phyloP scores from a whole-genome alignment of 2,888 invertebrate species.

The Neoscelio sp. region DNA sequence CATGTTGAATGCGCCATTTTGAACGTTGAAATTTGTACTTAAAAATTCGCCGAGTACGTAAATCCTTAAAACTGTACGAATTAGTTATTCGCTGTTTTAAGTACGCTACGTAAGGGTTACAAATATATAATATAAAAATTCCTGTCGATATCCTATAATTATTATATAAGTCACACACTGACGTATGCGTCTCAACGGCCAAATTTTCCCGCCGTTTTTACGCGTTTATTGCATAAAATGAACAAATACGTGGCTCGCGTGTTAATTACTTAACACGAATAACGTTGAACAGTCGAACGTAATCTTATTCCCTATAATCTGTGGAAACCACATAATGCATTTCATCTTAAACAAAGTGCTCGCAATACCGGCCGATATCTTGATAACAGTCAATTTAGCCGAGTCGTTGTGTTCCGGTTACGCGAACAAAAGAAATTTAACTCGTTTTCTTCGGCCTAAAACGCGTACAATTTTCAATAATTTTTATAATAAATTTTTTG shows the following conservation, averaged over 20 bases:
- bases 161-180: slow-evolving; percentile 3
- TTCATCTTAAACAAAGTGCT: slow-evolving; percentile 19
- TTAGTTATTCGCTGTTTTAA: too few species aligned
- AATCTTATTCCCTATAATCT: slow-evolving; percentile 15
- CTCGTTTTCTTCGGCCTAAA: slow-evolving; percentile 9
- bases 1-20: too few species aligned
- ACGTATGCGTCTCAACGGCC: slow-evolving; percentile 1
- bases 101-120: not conserved
- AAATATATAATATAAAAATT: too few species aligned
- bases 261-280: slow-evolving; percentile 36
- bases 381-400: slow-evolving; percentile 10
- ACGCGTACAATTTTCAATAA: too few species aligned
- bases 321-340: slow-evolving; percentile 21
- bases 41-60: too few species aligned
- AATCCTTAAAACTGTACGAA: too few species aligned
- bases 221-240: slow-evolving; percentile 30
- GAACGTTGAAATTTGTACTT: too few species aligned
- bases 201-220: slow-evolving; percentile 16
- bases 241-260: too few species aligned
- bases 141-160: too few species aligned
- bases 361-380: not conserved
- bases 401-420: slow-evolving; percentile 10
- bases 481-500: too few species aligned
- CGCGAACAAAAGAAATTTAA: slow-evolving; percentile 17
- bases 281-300: slow-evolving; percentile 5